phyloP scores from a whole-genome alignment of 2,113 vertebrate species.

The Forbesichthys papilliferus region DNA sequence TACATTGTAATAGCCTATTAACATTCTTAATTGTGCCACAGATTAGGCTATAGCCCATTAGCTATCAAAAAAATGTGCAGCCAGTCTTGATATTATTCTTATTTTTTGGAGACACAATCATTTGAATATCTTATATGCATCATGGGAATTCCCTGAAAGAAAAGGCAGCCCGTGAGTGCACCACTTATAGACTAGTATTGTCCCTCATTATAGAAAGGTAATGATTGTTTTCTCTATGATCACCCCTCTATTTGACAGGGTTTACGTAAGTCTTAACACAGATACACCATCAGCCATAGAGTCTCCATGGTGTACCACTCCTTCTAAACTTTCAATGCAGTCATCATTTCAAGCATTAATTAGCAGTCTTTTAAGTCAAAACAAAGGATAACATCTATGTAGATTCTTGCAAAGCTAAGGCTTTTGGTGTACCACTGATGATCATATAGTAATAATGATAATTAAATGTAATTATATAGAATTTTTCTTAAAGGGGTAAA shows the following conservation, averaged over 20 bases:
- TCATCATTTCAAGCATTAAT: constrained; percentile 56
- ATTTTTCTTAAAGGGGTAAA: no score
- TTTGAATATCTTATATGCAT: no score
- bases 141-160: constrained; percentile 18
- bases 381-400: constrained; percentile 28
- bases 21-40: no score
- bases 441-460: constrained; percentile 18
- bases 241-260: constrained; percentile 43
- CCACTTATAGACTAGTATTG: constrained; percentile 28
- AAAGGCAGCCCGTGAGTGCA: neutral
- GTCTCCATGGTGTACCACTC: constrained; percentile 47
- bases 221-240: constrained; percentile 70
- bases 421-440: constrained; percentile 18
- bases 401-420: constrained; percentile 20
- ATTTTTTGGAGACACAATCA: no score
- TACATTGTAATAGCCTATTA: no score
- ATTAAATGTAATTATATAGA: constrained; percentile 1
- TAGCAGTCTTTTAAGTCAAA: constrained; percentile 38
- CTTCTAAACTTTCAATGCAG: constrained; percentile 44
- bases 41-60: no score
- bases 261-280: constrained; percentile 62
- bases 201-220: constrained; percentile 50
- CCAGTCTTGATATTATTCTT: no score
- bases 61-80: no score
- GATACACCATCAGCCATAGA: constrained; percentile 55